Evolutionary conservation across 2,113 vertebrate species (phyloP).

Genomic region (Procapra przewalskii): DNA sequence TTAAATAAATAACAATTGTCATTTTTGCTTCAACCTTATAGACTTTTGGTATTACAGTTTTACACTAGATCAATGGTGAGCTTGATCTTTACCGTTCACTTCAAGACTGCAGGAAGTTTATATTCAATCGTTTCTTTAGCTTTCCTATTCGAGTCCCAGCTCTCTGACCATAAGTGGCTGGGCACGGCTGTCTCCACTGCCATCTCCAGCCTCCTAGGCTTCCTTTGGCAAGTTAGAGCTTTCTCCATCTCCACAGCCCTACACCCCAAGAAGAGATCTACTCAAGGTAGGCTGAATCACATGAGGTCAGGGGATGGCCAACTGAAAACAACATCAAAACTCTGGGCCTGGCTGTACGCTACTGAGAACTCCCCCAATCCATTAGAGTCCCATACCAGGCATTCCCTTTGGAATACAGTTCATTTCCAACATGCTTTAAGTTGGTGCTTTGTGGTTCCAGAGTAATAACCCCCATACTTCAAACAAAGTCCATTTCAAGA

Average conservation of each 20-base stretch:
- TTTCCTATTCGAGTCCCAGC: not conserved
- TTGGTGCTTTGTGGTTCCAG: not conserved
- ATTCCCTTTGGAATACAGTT: not conserved
- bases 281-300: not conserved
- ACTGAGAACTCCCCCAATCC: not conserved
- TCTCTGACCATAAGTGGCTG: not conserved
- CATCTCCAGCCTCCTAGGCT: not conserved
- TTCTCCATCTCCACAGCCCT: not conserved
- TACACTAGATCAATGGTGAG: not conserved
- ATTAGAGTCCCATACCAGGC: not conserved
- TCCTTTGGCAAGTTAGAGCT: not conserved
- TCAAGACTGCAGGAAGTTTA: not conserved
- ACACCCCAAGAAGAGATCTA: not conserved
- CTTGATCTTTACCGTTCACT: not conserved
- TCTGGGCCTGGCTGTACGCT: no score
- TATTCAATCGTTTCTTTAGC: not conserved
- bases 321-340: not conserved
- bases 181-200: not conserved
- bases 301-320: not conserved
- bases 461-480: not conserved
- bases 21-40: not conserved
- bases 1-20: not conserved
- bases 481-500: not conserved
- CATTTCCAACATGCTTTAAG: not conserved
- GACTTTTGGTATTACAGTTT: not conserved